phyloP scores from a whole-genome alignment of 2,113 vertebrate species.

The Nesoenas mayeri region DNA sequence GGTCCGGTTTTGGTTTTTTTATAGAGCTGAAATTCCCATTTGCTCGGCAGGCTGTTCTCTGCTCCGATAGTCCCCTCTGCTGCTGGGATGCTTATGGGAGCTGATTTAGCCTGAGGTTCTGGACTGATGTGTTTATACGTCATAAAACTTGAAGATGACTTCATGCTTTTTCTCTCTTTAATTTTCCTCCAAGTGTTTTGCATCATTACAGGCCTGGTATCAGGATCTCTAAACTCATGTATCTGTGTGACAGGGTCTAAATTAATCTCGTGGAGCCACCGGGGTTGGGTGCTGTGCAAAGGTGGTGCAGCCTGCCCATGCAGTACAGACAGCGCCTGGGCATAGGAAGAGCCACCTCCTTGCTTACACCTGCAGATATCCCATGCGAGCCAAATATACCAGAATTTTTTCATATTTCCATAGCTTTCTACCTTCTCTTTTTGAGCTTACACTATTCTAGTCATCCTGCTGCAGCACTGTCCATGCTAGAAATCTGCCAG shows the following conservation, averaged over 20 bases:
- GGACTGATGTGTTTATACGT: neutral
- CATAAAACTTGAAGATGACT: neutral
- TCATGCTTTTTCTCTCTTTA: neutral
- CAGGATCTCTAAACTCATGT: neutral
- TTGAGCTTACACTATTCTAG: neutral
- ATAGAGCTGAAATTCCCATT: neutral
- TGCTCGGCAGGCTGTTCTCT: neutral
- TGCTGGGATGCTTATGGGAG: neutral
- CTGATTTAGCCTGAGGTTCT: neutral
- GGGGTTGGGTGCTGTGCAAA: no score
- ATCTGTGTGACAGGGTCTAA: neutral
- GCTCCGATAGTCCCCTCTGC: neutral
- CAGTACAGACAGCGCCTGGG: neutral
- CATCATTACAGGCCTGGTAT: neutral
- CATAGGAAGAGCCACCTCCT: neutral
- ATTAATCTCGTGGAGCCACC: neutral
- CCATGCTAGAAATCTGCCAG: neutral
- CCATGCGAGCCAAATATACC: neutral
- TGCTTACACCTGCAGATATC: neutral
- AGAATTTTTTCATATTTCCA: neutral
- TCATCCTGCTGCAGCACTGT: neutral
- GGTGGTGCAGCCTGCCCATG: neutral
- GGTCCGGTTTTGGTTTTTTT: neutral
- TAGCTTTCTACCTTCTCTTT: neutral
- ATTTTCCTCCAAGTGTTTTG: neutral